Evolutionary conservation across 1,140 invertebrate species (phyloP).

Genomic region (Dendrolimus punctatus): DNA sequence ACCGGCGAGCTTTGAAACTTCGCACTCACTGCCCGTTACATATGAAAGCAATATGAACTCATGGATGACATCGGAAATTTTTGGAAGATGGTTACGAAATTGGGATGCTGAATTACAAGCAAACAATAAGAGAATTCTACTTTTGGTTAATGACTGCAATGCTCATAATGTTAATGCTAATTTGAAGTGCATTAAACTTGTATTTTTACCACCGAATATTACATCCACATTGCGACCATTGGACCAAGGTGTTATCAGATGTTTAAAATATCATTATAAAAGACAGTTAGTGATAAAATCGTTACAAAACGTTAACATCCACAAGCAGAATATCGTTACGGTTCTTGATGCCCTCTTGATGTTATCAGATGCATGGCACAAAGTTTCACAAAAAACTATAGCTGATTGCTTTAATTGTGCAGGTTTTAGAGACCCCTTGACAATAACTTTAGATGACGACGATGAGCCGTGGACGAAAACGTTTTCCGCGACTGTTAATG

Average conservation of each 20-base stretch:
- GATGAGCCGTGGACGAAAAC: no score
- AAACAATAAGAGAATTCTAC: conserved; percentile 17
- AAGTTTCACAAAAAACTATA: conserved; percentile 21
- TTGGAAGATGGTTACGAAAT: conserved; percentile 18
- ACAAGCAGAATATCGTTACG: conserved; percentile 24
- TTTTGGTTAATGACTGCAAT: conserved; percentile 18
- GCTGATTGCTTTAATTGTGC: conserved; percentile 20
- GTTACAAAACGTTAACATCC: conserved; percentile 17
- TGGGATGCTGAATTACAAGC: conserved; percentile 19
- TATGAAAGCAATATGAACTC: conserved; percentile 20
- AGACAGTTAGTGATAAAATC: conserved; percentile 25
- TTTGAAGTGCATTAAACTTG: conserved; percentile 19
- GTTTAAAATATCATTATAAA: conserved; percentile 32
- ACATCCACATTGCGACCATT: conserved; percentile 18
- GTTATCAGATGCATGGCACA: conserved; percentile 23
- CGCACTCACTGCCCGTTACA: conserved; percentile 18
- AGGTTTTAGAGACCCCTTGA: conserved; percentile 19
- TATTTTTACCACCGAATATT: conserved; percentile 3
- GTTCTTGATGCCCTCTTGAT: conserved; percentile 31
- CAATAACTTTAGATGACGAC: conserved; percentile 11
- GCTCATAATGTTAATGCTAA: conserved; percentile 17
- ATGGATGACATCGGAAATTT: conserved; percentile 23
- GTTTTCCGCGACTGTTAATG: conserved; percentile 6
- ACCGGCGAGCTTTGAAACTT: conserved; percentile 21
- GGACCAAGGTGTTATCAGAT: conserved; percentile 26